phyloP scores from a whole-genome alignment of 2,113 vertebrate genomes.

The Camelus dromedarius region DNA sequence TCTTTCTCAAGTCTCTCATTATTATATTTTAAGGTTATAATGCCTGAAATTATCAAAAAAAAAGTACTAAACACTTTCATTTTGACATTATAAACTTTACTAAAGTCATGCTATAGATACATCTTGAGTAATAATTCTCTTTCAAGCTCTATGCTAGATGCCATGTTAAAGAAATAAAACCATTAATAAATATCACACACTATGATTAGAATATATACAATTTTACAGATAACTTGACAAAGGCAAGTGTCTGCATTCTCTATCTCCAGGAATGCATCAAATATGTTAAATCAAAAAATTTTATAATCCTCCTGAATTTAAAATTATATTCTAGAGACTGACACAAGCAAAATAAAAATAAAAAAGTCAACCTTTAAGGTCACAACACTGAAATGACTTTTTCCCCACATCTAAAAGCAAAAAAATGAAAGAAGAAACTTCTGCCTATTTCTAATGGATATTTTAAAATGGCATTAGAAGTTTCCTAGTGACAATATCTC shows the following conservation, averaged over 20 bases:
- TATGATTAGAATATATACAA: neutral
- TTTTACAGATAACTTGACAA: neutral
- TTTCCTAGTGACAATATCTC: neutral
- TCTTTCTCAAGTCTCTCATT: neutral
- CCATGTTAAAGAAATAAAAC: neutral
- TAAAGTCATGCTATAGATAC: neutral
- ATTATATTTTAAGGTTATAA: neutral
- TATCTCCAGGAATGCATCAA: neutral
- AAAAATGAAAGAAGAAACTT: neutral
- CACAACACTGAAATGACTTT: neutral
- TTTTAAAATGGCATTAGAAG: neutral
- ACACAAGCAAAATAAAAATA: neutral
- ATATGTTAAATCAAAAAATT: neutral
- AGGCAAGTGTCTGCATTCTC: neutral
- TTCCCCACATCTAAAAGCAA: neutral
- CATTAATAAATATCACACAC: neutral
- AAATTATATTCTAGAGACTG: neutral
- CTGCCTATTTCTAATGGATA: neutral
- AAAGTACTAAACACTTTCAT: neutral
- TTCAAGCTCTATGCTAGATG: neutral
- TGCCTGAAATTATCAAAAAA: neutral
- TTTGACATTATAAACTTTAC: neutral
- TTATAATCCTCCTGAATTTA: neutral
- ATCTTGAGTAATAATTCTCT: neutral
- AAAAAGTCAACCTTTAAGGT: neutral